Conservation (phyloP, 2,888 invertebrate species). For the Xylota segnis region DNA sequence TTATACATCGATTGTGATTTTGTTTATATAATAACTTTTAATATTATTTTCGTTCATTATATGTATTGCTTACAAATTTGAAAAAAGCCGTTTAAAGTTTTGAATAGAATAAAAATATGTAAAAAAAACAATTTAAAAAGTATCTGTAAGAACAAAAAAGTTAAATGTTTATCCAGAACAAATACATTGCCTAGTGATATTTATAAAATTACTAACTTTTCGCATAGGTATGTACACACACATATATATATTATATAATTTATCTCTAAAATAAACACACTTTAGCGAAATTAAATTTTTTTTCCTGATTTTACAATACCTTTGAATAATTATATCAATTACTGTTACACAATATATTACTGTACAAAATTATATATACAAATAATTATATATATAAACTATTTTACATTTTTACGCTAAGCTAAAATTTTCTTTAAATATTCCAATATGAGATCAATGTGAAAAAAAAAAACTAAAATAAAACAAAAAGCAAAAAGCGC, state of each 20-base stretch:
- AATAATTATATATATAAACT: conserved; percentile 62
- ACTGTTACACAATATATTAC: conserved; percentile 39
- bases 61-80: conserved; percentile 6
- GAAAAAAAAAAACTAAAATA: conserved; percentile 39
- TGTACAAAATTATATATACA: conserved; percentile 61
- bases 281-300: conserved; percentile 46
- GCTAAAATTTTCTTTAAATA: conserved; percentile 65
- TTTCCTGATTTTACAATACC: conserved; percentile 17
- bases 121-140: conserved; percentile 11
- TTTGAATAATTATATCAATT: conserved; percentile 33
- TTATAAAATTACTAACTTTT: conserved; percentile 66
- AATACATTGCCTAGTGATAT: conserved; percentile 61
- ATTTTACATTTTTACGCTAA: conserved; percentile 52
- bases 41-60: conserved; percentile 18
- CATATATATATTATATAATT: conserved; percentile 38
- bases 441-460: conserved; percentile 70
- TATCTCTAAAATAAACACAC: conserved; percentile 47
- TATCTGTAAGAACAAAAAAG: conserved; percentile 11
- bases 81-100: conserved; percentile 16
- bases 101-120: conserved; percentile 10
- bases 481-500: conserved; percentile 44
- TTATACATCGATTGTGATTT: conserved; percentile 1
- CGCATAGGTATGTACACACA: conserved; percentile 29
- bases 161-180: conserved; percentile 40
- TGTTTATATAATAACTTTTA: neutral